phyloP scores from a whole-genome alignment of 2,113 vertebrate species.

The Stomatorhinus ivindoensis region DNA sequence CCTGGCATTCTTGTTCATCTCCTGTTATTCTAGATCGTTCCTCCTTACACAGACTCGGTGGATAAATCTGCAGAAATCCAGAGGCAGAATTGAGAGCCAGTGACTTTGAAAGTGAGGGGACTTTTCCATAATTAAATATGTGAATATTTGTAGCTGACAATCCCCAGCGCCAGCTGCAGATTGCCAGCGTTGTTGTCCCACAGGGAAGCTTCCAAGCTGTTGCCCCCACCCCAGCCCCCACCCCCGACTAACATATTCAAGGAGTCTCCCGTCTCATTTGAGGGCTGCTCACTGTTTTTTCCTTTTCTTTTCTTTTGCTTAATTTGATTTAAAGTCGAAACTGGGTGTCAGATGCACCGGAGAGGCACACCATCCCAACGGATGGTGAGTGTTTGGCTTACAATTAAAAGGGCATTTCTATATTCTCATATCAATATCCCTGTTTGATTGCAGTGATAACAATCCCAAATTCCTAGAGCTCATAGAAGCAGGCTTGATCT shows the following conservation, averaged over 20 bases:
- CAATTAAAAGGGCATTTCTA: constrained; percentile 45
- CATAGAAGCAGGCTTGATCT: not conserved
- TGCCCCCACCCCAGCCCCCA: constrained; percentile 25
- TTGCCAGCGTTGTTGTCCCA: constrained; percentile 52
- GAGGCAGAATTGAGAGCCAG: constrained; percentile 23
- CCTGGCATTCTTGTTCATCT: not conserved
- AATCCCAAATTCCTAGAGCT: not conserved
- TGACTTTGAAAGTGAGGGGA: constrained; percentile 35
- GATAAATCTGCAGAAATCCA: not conserved
- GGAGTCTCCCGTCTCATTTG: constrained; percentile 47
- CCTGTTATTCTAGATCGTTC: not conserved
- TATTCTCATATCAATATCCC: constrained; percentile 28
- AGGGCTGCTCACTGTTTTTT: constrained; percentile 40
- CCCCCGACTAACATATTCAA: constrained; percentile 44
- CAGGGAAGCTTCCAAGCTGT: constrained; percentile 59
- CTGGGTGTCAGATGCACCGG: constrained; percentile 44
- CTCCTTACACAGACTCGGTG: not conserved
- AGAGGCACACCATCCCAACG: constrained; percentile 40
- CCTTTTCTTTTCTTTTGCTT: constrained; percentile 49
- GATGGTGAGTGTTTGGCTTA: constrained; percentile 48
- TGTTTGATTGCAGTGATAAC: constrained; percentile 34
- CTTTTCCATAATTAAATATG: constrained; percentile 65
- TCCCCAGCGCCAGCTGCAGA: constrained; percentile 61
- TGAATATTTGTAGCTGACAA: constrained; percentile 67
- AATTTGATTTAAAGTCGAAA: constrained; percentile 47